Base-by-base conservation (phyloP, 2,113 vertebrate genomes). In the Psephotus haematonotus region DNA sequence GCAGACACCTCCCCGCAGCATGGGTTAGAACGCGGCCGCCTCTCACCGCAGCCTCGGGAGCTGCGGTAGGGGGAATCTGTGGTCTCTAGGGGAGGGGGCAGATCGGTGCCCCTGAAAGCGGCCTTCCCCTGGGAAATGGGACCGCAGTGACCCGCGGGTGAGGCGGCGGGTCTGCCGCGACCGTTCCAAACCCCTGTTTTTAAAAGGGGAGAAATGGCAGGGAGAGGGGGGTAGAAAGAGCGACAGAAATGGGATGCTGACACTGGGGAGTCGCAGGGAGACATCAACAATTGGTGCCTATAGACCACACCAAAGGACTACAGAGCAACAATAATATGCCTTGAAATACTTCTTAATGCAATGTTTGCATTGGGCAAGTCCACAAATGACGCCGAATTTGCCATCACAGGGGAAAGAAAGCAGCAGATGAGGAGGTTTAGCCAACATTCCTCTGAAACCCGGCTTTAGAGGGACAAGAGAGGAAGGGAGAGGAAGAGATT, bases 381-480 rank as follows among this genome's bases (percentile, higher is more conserved):
- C 27, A 22, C 85, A 81, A 90, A 68, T 46, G 79, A 95, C 33
- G 35, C 77, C 82, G 70, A 82, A 50, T 93, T 96, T 96, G 71
- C 95, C 93, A 91, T 95, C 59, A 25, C 35, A 28, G 55, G 46
- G 63, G 55, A 91, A 79, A 65, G 55, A 80, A 86, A 88, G 76
- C 47, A 87, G 86, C 63, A 70, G 72, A 71, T 76, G 78, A 95
- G 60, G 43, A 94, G 59, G 86, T 81, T 70, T 89, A 94, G 92
- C 81, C 92, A 84, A 69, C 92, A 91, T 96, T 96, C 96, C 71
- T 86, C 86, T 10, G 35, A 95, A 92, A 96, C 92, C 84, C 14
- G 13, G 25, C 35, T 77, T 79, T 18, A 47, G 70, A 82, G 49
- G 57, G 64, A 29, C 64, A 64, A 85, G 41, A 91, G 41, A 65